Base-by-base conservation (phyloP, 2,797 vertebrate genomes). In the Pachyuromys duprasi region DNA sequence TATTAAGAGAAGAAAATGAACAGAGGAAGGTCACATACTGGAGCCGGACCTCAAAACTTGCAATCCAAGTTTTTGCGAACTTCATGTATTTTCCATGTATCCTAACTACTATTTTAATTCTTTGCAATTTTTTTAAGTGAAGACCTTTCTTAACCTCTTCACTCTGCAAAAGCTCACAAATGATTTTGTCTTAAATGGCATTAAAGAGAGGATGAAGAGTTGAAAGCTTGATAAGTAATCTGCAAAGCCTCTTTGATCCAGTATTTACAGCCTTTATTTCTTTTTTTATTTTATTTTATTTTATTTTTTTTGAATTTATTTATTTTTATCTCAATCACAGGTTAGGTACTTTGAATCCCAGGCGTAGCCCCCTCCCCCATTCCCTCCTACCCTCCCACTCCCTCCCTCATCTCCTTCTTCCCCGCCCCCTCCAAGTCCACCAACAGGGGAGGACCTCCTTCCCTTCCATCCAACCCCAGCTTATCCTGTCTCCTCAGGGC, bases 1-100 rank as follows among this genome's bases (percentile, higher is more conserved):
- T 75, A 31, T 20, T 72, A 92, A 94, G 45, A 63, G 33, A 89
- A 79, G 83, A 81, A 80, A 82, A 62, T 89, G 74, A 97, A 97
- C 57, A 76, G 39, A 45, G 24, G 69, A 89, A 75, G n/a, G n/a
- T 93, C 62, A 63, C 28, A 49, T 9, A 67, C 79, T 24, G n/a
- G 72, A 91, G n/a, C 39, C 33, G 17, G 5, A 33, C 55, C 55
- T 36, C 91, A 53, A 97, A n/a, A n/a, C n/a, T 57, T 89, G 22
- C 49, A 86, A 60, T 86, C 15, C 15, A 84, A 90, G n/a, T 39
- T 62, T 36, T 60, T 81, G 31, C 63, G 36, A 81, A 63, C 72
- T 93, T 75, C n/a, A 45, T 62, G 3, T 67, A 24, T 86, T 91
- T 96, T 79, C 82, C 76, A 55, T 78, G 26, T 90, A 31, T 42